A percentile compares a stretch with the other conserved stretches of the same genome.
These are phyloP conservation scores for Donacobius atricapilla DNA, from an alignment of 2,113 vertebrate species.

Conservation along the genomic window DNA sequence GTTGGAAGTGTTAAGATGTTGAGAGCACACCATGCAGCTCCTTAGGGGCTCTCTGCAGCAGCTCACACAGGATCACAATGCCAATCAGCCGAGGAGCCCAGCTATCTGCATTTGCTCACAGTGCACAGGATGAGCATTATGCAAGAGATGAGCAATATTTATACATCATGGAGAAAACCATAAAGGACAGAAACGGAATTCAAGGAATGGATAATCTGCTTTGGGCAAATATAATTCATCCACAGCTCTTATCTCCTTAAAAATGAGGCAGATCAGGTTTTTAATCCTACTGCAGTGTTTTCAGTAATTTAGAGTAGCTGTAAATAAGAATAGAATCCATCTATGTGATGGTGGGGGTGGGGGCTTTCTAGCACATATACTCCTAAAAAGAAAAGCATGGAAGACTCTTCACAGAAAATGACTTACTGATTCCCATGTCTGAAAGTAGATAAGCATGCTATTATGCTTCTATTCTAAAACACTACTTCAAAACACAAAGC, in stretches of 20 bases:
- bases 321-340: constrained; percentile 22
- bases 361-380: not conserved
- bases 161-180: not conserved
- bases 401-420: constrained; percentile 6
- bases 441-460: not conserved
- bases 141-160: constrained; percentile 37
- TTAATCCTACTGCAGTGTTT: constrained; percentile 57
- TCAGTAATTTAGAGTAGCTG: constrained; percentile 34
- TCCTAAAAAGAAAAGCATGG: not conserved
- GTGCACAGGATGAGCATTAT: constrained; percentile 13
- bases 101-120: constrained; percentile 40
- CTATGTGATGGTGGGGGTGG: not conserved
- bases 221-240: constrained; percentile 24
- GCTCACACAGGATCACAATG: constrained; percentile 56
- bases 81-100: constrained; percentile 52
- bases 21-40: constrained; percentile 49
- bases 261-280: constrained; percentile 45
- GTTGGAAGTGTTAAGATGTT: constrained; percentile 54
- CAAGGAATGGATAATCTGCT: not conserved
- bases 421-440: not conserved
- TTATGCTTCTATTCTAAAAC: constrained; percentile 38
- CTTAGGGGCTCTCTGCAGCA: constrained; percentile 64
- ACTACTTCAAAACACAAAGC: not conserved
- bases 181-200: not conserved
- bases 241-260: constrained; percentile 28